These are phyloP conservation scores for Hystrix brachyura DNA, from an alignment of 2,113 vertebrate species.

Conservation along the genomic window DNA sequence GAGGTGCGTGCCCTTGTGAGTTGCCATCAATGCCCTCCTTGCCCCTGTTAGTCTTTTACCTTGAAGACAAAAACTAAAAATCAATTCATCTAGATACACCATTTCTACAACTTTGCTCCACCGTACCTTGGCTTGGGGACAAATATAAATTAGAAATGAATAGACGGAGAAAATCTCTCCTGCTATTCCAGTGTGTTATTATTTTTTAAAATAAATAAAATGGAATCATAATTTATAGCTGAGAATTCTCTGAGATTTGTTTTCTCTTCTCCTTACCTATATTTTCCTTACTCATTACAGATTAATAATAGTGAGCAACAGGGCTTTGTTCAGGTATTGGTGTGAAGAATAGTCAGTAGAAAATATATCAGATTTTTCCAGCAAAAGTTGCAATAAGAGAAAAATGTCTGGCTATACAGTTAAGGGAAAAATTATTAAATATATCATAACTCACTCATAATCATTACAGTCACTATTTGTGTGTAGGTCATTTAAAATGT, in stretches of 20 bases:
- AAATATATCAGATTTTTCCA: conserved; percentile 8
- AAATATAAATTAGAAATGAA: conserved; percentile 58
- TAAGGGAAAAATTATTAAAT: not conserved
- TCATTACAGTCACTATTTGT: not conserved
- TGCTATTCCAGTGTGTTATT: not conserved
- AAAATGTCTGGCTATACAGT: not conserved
- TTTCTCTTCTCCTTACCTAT: conserved; percentile 14
- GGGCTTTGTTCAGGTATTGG: not conserved
- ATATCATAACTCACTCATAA: rapidly evolving
- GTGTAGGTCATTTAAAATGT: not conserved
- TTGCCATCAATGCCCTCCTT: not conserved
- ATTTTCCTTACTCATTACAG: conserved; percentile 55
- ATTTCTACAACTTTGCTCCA: not conserved
- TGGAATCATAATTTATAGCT: conserved; percentile 26
- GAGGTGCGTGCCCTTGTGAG: not conserved
- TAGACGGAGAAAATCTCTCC: not conserved
- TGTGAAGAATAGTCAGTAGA: not conserved
- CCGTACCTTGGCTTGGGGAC: not conserved
- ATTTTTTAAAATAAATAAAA: conserved; percentile 66
- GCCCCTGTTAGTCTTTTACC: not conserved
- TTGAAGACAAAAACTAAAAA: conserved; percentile 28
- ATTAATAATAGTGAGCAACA: conserved; percentile 15
- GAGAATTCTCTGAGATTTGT: not conserved
- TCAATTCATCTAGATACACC: not conserved
- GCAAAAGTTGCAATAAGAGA: not conserved